Evolutionary conservation across 2,888 invertebrate species (phyloP), one percentile per base, ranked within the genome.

Genomic region (Oxytorus armatus): DNA sequence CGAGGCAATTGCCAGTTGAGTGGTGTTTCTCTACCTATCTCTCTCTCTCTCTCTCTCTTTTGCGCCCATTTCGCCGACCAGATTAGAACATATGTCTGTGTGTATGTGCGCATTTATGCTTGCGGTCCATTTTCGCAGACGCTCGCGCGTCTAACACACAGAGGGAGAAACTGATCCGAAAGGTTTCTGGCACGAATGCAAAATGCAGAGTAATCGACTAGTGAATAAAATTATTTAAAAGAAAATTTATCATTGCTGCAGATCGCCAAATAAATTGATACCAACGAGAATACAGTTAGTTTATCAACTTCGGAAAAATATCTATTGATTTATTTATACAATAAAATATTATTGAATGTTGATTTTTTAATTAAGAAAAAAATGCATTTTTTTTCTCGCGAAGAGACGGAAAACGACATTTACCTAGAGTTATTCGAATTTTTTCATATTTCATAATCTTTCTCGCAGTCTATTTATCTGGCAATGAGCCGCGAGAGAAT

Each of bases 181-280:
- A 21, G 70, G 82, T 76, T 84, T 86, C 84, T 84, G 80, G 85
- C 84, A 84, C 80, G 79, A 63, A 55, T 23, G 49, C 79, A 66
- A 85, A 79, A 76, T 79, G 1, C 18, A 25, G 11, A 23, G 21
- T 8, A 73, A 36, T 59, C 39, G 23, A 14, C 29, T 14, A 10
- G 1, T 51, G 4, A 21, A 21, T 33, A 14, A 47, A 57, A 59
- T 33, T 5, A 16, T 10, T 10, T 51, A 51, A 51, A 23, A n/a
- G 14, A 47, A 14, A 1, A 16, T 11, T 4, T 11, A 51, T 4
- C 23, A 51, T 49, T 23, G 25, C 16, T 11, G 51, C 21, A 1
- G 23, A 11, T n/a, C 11, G n/a, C 23, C 11, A 23, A n/a, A 23
- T 23, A 23, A 0, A 51, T 51, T 1, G 11, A 21, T 23, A 10